Evolutionary conservation across 2,113 vertebrate genomes (phyloP), one percentile per base, ranked within the genome.

Genomic region (Aphyosemion australe): DNA sequence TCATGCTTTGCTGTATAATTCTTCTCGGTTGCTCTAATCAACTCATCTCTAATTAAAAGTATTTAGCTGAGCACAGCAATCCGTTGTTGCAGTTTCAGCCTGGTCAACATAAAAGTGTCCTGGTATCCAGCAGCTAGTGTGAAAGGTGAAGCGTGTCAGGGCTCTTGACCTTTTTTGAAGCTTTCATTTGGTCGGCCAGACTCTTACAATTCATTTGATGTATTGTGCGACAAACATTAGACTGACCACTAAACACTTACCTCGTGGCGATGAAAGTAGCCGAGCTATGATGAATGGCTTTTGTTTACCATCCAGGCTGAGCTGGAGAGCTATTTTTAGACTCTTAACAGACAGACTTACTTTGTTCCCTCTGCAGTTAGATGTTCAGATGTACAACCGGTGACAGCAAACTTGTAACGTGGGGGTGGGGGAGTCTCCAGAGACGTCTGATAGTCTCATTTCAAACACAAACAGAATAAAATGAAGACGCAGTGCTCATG

Each of bases 161-260:
- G 65, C 43, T 59, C 18, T 12, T 85, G 83, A 90, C 85, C 88
- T 90, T 91, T 87, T 26, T 61, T 79, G 50, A 76, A 56, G 76
- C 56, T 67, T 76, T 83, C 77, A 68, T 86, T 78, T 76, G 50
- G 69, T 69, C 31, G 46, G 52, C 79, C 74, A 56, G 76, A 65
- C 70, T 71, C 48, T 55, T 60, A 12, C 79, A 72, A 88, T 87
- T 80, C 53, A 84, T 86, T 72, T 74, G 43, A 70, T 53, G 41
- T 15, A 62, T 63, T 20, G 15, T 42, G 48, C 34, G 72, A 69
- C 67, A 74, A 86, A 64, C 42, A 66, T 60, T 31, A 53, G 50
- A 18, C 47, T 69, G 69, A 76, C 69, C 41, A 9, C 26, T 49
- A 48, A 80, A 61, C 72, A 37, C 66, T 63, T 80, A 69, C 52